These are phyloP conservation scores for Calephelis perditalis DNA, from an alignment of 2,888 invertebrate genomes.

Conservation along the genomic window DNA sequence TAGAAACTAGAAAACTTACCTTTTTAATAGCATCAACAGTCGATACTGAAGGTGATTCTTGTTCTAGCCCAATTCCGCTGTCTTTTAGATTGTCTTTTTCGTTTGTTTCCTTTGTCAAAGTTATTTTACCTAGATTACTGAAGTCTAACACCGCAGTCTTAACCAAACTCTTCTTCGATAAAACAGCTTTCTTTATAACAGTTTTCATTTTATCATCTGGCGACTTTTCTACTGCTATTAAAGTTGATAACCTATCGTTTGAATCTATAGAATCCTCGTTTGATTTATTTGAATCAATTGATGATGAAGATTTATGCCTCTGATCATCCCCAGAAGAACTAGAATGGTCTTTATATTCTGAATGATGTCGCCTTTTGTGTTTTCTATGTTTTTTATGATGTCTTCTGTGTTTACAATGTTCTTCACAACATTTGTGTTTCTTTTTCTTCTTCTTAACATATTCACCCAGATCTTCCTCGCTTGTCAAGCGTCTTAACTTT, in stretches of 20 bases:
- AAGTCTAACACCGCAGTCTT: constrained; percentile 64
- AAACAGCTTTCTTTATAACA: constrained; percentile 61
- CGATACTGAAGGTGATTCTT: constrained; percentile 43
- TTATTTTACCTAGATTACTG: constrained; percentile 51
- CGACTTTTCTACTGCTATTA: constrained; percentile 59
- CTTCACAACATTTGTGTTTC: constrained; percentile 83
- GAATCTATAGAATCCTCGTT: constrained; percentile 67
- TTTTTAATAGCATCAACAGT: constrained; percentile 55
- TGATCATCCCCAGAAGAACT: constrained; percentile 75
- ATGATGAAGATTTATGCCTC: constrained; percentile 56
- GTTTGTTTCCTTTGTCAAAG: constrained; percentile 46
- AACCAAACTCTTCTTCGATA: constrained; percentile 57
- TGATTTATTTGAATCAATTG: constrained; percentile 62
- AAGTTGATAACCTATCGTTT: constrained; percentile 53
- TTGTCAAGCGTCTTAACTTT: constrained; percentile 70
- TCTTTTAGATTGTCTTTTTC: constrained; percentile 62
- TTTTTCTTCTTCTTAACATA: constrained; percentile 82
- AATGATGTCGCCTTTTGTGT: constrained; percentile 86
- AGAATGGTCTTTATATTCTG: constrained; percentile 65
- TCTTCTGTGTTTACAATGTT: constrained; percentile 83
- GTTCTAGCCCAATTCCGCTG: constrained; percentile 61
- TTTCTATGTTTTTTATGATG: constrained; percentile 90
- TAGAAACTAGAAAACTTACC: constrained; percentile 37
- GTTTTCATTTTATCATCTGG: constrained; percentile 65
- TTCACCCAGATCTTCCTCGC: constrained; percentile 62